Evolutionary conservation across 2,888 invertebrate genomes (phyloP).

Genomic region (Cerastis rubricosa): DNA sequence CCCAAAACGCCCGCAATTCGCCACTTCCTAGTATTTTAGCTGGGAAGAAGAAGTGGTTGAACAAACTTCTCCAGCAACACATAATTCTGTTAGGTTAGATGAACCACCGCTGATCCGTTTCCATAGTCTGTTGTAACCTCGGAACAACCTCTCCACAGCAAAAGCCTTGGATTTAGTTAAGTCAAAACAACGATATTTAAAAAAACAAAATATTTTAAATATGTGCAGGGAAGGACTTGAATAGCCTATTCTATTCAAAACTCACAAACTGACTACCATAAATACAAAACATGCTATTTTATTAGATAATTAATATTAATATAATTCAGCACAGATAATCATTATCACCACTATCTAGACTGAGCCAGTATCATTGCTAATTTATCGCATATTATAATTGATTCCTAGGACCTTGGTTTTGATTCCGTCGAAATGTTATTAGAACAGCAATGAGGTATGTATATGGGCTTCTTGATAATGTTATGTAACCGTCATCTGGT

Average conservation of each 20-base stretch:
- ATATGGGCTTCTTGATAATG: slow-evolving; percentile 14
- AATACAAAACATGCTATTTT: slow-evolving; percentile 2
- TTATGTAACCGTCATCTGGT: slow-evolving; percentile 4
- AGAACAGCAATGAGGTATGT: slow-evolving; percentile 25
- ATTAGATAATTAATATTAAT: slow-evolving; percentile 30
- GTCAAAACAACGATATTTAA: neutral
- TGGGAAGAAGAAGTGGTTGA: neutral
- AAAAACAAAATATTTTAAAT: neutral
- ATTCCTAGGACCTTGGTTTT: slow-evolving; percentile 49
- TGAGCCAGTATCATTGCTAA: slow-evolving; percentile 16
- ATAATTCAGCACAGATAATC: slow-evolving; percentile 32
- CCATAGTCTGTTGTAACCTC: neutral
- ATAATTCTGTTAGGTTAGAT: neutral
- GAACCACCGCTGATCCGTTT: neutral
- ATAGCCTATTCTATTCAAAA: slow-evolving; percentile 1
- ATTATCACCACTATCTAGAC: slow-evolving; percentile 25
- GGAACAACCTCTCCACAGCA: neutral
- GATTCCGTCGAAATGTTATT: slow-evolving; percentile 49
- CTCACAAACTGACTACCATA: neutral
- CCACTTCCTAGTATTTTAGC: neutral
- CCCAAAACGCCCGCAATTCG: neutral
- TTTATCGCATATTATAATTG: slow-evolving; percentile 20
- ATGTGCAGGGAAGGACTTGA: neutral
- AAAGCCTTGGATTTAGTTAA: neutral
- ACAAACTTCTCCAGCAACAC: neutral